Percentiles rank a stretch among this genome's conserved stretches.
These are phyloP conservation scores for Aplysina aerophoba DNA, from an alignment of 37 sponge, comb jelly and placozoan genomes.

Conservation along the genomic window DNA sequence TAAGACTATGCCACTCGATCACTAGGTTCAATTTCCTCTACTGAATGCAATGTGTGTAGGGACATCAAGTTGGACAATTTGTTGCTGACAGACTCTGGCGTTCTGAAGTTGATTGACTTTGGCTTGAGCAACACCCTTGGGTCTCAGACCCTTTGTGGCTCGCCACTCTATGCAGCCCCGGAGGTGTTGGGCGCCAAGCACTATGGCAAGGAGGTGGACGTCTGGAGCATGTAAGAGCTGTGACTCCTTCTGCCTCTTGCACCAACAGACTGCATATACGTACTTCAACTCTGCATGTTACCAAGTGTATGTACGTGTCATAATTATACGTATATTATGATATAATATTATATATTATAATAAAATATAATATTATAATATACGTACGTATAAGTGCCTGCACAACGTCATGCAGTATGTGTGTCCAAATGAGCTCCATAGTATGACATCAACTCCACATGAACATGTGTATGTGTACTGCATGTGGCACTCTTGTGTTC, in stretches of 20 bases:
- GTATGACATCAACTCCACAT: too few species aligned
- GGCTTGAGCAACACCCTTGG: slow-evolving; percentile 77
- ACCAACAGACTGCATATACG: background rate
- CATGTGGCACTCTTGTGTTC: too few species aligned
- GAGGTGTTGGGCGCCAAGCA: slow-evolving; percentile 63
- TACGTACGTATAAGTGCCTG: too few species aligned
- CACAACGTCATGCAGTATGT: too few species aligned
- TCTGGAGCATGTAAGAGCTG: slow-evolving; percentile 70
- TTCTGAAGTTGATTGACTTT: slow-evolving; percentile 78
- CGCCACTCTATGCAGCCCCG: slow-evolving; percentile 70
- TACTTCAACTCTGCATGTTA: too few species aligned
- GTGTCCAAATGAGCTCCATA: too few species aligned
- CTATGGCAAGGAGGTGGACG: slow-evolving; percentile 62
- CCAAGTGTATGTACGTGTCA: too few species aligned
- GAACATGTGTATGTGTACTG: slow-evolving; percentile 32
- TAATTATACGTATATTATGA: too few species aligned
- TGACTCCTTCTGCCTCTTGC: background rate
- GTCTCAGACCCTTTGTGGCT: slow-evolving; percentile 64
- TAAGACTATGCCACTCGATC: slow-evolving; percentile 34
- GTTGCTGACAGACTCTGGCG: slow-evolving; percentile 32
- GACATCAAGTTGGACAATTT: slow-evolving; percentile 73
- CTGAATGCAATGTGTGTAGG: background rate
- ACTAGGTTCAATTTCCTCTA: too few species aligned
- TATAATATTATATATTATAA: too few species aligned
- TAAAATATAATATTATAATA: too few species aligned